phyloP scores from a whole-genome alignment of 2,797 vertebrate species.

The Leuciscus waleckii region DNA sequence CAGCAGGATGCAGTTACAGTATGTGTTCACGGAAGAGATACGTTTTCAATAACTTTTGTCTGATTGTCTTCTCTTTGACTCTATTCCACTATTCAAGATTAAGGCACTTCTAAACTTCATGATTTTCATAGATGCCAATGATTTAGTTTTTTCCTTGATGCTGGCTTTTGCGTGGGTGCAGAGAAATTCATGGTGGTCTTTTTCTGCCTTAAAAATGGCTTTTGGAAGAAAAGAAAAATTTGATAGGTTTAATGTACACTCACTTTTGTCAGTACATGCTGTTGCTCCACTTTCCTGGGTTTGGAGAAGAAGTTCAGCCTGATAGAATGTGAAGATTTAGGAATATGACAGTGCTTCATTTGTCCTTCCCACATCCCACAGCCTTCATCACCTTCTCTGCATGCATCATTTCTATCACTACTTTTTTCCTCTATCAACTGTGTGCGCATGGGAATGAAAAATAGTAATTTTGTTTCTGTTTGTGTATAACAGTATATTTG shows the following conservation, averaged over 20 bases:
- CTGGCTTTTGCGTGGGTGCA: slow-evolving; percentile 23
- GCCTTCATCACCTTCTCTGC: not conserved
- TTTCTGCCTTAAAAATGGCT: not conserved
- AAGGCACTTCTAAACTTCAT: not conserved
- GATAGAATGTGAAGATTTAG: not conserved
- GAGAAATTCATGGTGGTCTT: not conserved
- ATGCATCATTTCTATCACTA: slow-evolving; percentile 18
- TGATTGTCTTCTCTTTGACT: slow-evolving; percentile 3
- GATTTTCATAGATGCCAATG: not conserved
- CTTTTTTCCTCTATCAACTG: slow-evolving; percentile 3
- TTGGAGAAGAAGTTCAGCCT: not conserved
- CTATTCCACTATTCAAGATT: not conserved
- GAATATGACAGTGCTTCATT: not conserved
- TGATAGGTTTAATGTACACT: not conserved
- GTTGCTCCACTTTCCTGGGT: slow-evolving; percentile 9
- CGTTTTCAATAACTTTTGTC: not conserved
- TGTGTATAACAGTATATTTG: not conserved
- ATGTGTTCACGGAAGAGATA: not conserved
- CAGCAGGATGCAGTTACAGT: not conserved
- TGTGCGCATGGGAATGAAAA: slow-evolving; percentile 25
- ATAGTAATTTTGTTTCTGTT: not conserved
- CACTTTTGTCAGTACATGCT: not conserved
- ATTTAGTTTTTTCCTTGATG: slow-evolving; percentile 31
- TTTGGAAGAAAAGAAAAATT: not conserved
- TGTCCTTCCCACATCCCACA: not conserved